phyloP scores from a whole-genome alignment of 2,797 vertebrate genomes.

The Aselliscus stoliczkanus region DNA sequence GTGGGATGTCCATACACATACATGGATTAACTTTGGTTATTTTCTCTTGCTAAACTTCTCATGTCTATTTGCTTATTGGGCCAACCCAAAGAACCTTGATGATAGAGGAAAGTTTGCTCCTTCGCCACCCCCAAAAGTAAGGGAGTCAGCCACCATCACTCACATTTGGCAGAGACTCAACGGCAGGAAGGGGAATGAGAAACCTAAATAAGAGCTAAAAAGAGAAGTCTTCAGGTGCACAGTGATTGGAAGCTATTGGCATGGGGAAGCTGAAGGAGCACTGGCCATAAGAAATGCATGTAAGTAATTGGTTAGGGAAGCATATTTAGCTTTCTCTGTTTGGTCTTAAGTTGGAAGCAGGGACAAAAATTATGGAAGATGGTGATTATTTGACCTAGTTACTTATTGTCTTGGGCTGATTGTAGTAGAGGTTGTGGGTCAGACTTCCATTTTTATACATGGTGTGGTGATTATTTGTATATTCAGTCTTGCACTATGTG shows the following conservation, averaged over 20 bases:
- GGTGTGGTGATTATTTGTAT: not conserved
- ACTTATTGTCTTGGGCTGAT: not conserved
- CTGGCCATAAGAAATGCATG: not conserved
- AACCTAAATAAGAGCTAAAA: not conserved
- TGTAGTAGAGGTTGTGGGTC: not conserved
- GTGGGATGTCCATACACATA: too few relatives aligned
- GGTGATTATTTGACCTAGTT: not conserved
- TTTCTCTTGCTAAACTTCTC: not conserved
- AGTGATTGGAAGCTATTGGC: rapidly evolving
- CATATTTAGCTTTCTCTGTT: not conserved
- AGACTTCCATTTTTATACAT: not conserved
- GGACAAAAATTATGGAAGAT: not conserved
- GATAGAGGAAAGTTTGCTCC: not conserved
- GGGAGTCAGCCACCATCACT: not conserved
- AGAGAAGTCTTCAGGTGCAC: not conserved
- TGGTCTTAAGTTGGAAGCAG: not conserved
- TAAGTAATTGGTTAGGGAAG: not conserved
- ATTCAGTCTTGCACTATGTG: not conserved
- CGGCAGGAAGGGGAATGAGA: not conserved
- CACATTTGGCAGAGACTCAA: not conserved
- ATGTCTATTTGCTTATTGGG: not conserved
- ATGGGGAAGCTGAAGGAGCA: not conserved
- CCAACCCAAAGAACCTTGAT: not conserved
- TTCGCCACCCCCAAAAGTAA: not conserved
- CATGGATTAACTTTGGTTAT: not conserved